Evolutionary conservation across 2,797 vertebrate genomes (phyloP).

Genomic region (Ctenopoma multispine): DNA sequence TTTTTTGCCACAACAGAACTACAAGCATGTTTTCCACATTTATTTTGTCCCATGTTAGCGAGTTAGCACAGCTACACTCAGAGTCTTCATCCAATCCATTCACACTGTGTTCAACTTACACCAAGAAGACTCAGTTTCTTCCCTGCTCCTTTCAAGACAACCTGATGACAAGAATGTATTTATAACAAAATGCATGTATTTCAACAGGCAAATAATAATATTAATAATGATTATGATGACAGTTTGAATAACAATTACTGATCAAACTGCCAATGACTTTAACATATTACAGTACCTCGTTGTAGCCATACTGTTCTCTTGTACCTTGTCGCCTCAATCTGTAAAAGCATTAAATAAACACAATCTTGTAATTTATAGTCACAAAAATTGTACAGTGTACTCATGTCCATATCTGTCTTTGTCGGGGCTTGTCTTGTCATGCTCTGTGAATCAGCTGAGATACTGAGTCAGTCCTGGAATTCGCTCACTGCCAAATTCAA

Average conservation of each 20-base stretch:
- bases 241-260: background rate
- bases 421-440: constrained; percentile 46
- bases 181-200: constrained; percentile 8
- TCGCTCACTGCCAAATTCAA: constrained; percentile 51
- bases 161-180: constrained; percentile 66
- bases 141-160: constrained; percentile 84
- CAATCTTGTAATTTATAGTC: constrained; percentile 15
- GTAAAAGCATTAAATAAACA: constrained; percentile 49
- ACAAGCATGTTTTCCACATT: too few relatives aligned
- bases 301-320: constrained; percentile 84
- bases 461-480: constrained; percentile 62
- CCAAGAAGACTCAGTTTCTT: constrained; percentile 86
- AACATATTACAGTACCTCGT: constrained; percentile 75
- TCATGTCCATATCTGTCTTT: constrained; percentile 27
- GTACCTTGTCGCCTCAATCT: constrained; percentile 81
- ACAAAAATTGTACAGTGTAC: constrained; percentile 4
- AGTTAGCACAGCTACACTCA: background rate
- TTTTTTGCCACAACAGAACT: too few relatives aligned
- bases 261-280: background rate
- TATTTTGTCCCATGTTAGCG: background rate
- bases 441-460: constrained; percentile 53
- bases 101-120: constrained; percentile 73
- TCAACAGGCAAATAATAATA: background rate
- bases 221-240: background rate
- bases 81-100: background rate